Evolutionary conservation across 2,888 invertebrate genomes (phyloP).

Genomic region (Capitulum mitella): DNA sequence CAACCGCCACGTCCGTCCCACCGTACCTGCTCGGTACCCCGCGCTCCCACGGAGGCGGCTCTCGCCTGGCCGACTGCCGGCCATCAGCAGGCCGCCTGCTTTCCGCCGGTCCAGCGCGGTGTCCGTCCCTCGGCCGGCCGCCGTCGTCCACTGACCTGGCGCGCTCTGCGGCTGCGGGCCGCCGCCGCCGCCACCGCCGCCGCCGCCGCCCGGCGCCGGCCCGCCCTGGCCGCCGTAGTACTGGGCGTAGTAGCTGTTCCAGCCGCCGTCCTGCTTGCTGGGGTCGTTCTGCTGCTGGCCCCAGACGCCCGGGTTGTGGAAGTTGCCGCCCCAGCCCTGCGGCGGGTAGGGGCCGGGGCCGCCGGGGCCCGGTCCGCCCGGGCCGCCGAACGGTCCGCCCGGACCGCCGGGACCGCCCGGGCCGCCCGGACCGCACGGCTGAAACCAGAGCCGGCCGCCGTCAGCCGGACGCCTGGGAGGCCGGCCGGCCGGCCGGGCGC

Average conservation of each 20-base stretch:
- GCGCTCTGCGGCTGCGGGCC: not conserved
- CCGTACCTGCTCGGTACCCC: no score
- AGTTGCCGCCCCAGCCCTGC: conserved; percentile 41
- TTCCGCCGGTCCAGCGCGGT: no score
- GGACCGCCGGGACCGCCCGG: conserved; percentile 41
- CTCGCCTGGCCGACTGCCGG: no score
- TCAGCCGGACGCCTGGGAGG: not conserved
- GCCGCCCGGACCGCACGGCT: conserved; percentile 42
- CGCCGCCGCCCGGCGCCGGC: conserved; percentile 27
- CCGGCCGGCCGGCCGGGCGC: no score
- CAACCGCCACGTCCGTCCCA: no score
- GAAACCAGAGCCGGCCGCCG: not conserved
- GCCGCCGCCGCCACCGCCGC: not conserved
- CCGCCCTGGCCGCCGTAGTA: conserved; percentile 38
- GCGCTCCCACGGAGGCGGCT: no score
- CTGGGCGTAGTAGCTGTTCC: conserved; percentile 49
- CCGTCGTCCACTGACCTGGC: not conserved
- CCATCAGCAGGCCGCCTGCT: no score
- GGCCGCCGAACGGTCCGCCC: conserved; percentile 43
- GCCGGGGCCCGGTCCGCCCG: conserved; percentile 40
- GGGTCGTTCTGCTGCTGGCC: conserved; percentile 15
- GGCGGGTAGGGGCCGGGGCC: conserved; percentile 41
- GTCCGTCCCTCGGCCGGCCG: no score
- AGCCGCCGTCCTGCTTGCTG: conserved; percentile 45
- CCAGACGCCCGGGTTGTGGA: conserved; percentile 39